Base-by-base conservation (phyloP, 2,888 invertebrate species). In the Oscheius sp. region DNA sequence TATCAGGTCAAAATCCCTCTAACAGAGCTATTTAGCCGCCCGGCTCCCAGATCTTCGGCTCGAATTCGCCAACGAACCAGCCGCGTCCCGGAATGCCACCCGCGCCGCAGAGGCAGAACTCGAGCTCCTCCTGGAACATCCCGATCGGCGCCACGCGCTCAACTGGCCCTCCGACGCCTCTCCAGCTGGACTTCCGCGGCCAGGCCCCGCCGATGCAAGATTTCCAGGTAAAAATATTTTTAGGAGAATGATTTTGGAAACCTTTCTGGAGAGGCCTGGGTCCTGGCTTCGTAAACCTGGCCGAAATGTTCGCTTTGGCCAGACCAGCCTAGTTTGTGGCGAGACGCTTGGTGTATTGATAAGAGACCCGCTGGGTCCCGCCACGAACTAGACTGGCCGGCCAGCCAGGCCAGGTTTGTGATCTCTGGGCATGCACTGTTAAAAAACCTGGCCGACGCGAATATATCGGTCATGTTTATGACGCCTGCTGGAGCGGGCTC, bases 131-230 rank as follows among this genome's bases (percentile, higher is more conserved):
- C 5, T 66, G 70, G 66, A 60, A 47, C 51, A 33, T 70, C 1
- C 70, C 70, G 1, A 65, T 57, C 9, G 10, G 51, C 13, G 60
- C 21, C 7, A 70, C 66, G 35, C 71, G 78, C n/a, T 73, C 78
- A 11, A 68, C 82, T 13, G 82, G 79, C 1, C 78, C 79, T 1
- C 76, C 79, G 10, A 80, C 82, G 1, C 82, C 82, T 1, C 74
- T 75, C 35, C 76, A 76, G 55, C 78, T 82, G 53, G 79, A 78
- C 59, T 82, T 78, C 68, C 73, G 82, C 13, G 68, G 73, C 3
- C 73, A 74, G 9, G 32, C 53, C 7, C 75, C 75, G 7, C 75
- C 75, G 2, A 71, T 63, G 32, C 47, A 68, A n/a, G 75, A 75
- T 7, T 71, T 75, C 32, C 71, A 71, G 59, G 71, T 65, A n/a